These are phyloP conservation scores for Xenopus laevis DNA, from an alignment of 2,113 vertebrate genomes.

Conservation along the genomic window DNA sequence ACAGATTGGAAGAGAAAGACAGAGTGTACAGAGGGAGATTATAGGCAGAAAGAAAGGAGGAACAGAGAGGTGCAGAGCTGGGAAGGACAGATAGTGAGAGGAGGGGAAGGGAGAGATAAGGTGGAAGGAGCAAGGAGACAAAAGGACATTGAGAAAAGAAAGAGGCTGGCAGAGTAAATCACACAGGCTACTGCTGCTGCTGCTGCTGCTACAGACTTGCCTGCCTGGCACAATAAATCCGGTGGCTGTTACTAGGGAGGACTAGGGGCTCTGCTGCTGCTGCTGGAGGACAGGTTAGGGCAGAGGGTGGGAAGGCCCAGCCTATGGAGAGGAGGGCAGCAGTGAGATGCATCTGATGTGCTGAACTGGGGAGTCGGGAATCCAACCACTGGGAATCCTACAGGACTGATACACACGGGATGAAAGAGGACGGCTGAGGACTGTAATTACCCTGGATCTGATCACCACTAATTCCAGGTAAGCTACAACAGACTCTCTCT, in stretches of 20 bases:
- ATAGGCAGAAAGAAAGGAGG: constrained; percentile 6
- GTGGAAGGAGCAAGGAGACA: not conserved
- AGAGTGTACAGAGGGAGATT: not conserved
- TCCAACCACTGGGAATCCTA: not conserved
- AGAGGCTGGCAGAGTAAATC: not conserved
- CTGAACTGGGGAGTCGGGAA: not conserved
- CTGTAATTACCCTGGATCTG: constrained; percentile 6
- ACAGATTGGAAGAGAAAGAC: not conserved
- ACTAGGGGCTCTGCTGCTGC: not conserved
- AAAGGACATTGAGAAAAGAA: not conserved
- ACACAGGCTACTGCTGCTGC: not conserved
- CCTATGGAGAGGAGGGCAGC: constrained; percentile 1
- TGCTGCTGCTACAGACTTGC: not conserved
- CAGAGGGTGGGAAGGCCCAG: constrained; percentile 20
- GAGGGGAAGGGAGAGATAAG: not conserved
- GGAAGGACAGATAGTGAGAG: not conserved
- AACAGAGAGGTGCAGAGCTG: not conserved
- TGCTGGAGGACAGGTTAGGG: constrained; percentile 23
- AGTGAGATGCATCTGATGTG: constrained; percentile 7
- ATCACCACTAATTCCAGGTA: constrained; percentile 28
- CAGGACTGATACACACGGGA: constrained; percentile 11
- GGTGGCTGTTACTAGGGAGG: constrained; percentile 1
- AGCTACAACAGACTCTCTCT: not conserved
- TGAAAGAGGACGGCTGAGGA: constrained; percentile 15
- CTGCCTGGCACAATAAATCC: not conserved